A percentile compares a stretch with the other conserved stretches of the same genome.
phyloP scores from a whole-genome alignment of 2,888 invertebrate genomes.

The Hanleya hanleyi region DNA sequence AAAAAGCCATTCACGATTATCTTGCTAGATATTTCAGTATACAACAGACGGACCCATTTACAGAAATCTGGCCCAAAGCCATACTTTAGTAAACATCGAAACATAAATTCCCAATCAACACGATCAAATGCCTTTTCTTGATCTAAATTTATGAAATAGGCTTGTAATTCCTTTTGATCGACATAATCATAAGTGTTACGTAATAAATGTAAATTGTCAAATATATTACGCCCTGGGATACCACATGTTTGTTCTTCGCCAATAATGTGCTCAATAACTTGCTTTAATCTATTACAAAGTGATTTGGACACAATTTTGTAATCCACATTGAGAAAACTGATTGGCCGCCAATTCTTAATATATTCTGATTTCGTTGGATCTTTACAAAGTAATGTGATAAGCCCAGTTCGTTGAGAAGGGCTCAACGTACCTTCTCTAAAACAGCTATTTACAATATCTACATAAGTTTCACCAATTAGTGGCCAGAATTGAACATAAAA shows the following conservation, averaged over 20 bases:
- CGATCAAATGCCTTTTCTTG: slow-evolving; percentile 50
- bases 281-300: slow-evolving; percentile 34
- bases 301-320: slow-evolving; percentile 44
- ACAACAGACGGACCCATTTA: slow-evolving; percentile 40
- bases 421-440: not conserved
- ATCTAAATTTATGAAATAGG: slow-evolving; percentile 40
- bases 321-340: slow-evolving; percentile 44
- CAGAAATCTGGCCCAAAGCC: slow-evolving; percentile 41
- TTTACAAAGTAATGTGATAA: slow-evolving; percentile 41
- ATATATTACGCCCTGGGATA: slow-evolving; percentile 38
- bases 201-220: slow-evolving; percentile 41
- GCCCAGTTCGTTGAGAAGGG: slow-evolving; percentile 16
- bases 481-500: not conserved
- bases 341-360: slow-evolving; percentile 44
- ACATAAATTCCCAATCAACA: slow-evolving; percentile 40
- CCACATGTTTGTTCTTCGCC: slow-evolving; percentile 40
- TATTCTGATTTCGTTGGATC: slow-evolving; percentile 25
- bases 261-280: slow-evolving; percentile 32
- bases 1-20: not conserved
- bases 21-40: slow-evolving; percentile 14
- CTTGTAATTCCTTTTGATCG: slow-evolving; percentile 33
- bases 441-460: not conserved
- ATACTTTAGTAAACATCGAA: slow-evolving; percentile 33
- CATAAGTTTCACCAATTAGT: not conserved
- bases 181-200: slow-evolving; percentile 39